Evolutionary conservation across 1,140 invertebrate species (phyloP), one percentile per base, ranked within the genome.

Genomic region (Aricia agestis): DNA sequence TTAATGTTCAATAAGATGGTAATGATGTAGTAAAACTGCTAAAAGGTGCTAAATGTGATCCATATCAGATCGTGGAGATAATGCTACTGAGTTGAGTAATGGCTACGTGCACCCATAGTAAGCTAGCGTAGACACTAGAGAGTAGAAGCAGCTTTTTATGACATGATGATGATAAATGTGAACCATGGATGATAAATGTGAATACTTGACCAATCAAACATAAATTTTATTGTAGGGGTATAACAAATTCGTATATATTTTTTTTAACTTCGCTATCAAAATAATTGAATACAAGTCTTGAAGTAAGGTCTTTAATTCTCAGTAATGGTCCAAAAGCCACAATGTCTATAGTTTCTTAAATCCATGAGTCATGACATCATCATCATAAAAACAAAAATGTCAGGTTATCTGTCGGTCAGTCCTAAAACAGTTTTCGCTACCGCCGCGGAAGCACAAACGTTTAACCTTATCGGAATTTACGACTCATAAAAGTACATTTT

Each of bases 401-500:
- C 11, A 52, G 9, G 45, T 52, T 52, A 52, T 52, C 11, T 13
- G 45, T 52, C 10, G 45, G 45, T 52, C 45, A 52, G 45, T 52
- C 45, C 10, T 15, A 52, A 52, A 9, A 52, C 5, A 52, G 45
- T 52, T 52, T 52, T 25, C 59, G 18, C 59, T 63, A 63, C 59
- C 59, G n/a, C 15, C 58, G 19, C 59, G 17, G 59, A 63, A 63
- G 59, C 59, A 6, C 18, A 10, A 13, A 6, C 59, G 59, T 63
- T 63, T 59, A 59, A 18, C 58, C 18, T 18, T 59, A 63, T 63
- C 59, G 0, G 7, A 10, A 63, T 63, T 63, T 63, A 63, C 59
- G 18, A 63, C 59, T 63, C 59, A 19, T 63, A 19, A 63, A 63
- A 11, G 18, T 59, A 63, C 59, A 25, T 59, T 59, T 59, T 52